phyloP scores from a whole-genome alignment of 2,888 invertebrate genomes.

The Linnaemya vulpina region DNA sequence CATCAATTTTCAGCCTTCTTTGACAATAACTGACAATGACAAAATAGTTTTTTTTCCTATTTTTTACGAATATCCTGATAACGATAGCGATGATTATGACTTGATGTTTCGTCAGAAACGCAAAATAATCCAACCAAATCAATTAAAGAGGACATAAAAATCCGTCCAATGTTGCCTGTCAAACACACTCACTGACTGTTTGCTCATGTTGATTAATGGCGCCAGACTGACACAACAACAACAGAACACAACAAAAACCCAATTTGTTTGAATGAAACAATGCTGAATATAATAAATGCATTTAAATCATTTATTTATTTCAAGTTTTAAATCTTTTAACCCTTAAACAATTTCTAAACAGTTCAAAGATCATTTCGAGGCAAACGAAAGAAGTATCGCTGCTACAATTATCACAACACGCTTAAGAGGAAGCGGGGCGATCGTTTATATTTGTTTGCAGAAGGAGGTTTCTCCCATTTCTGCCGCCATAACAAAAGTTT shows the following conservation, averaged over 20 bases:
- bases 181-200: conserved; percentile 5
- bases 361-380: conserved; percentile 25
- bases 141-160: conserved; percentile 31
- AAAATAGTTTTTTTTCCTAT: conserved; percentile 13
- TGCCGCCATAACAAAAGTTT: conserved; percentile 2
- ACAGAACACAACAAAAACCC: not conserved
- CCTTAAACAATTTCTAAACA: conserved; percentile 4
- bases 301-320: conserved; percentile 2
- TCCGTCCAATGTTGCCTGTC: conserved; percentile 24
- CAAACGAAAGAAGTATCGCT: conserved; percentile 7
- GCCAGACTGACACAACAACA: conserved; percentile 23
- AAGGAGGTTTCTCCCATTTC: conserved; percentile 17
- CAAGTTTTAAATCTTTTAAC: not conserved
- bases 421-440: conserved; percentile 47
- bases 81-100: conserved; percentile 24
- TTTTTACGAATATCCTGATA: conserved; percentile 38
- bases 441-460: conserved; percentile 3
- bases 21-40: conserved; percentile 37
- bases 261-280: not conserved
- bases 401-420: conserved; percentile 55
- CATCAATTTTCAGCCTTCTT: conserved; percentile 50
- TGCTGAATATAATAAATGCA: conserved; percentile 1
- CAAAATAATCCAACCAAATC: conserved; percentile 23
- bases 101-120: conserved; percentile 23
- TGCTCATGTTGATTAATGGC: conserved; percentile 40